These are phyloP conservation scores for Setipinna tenuifilis DNA, from an alignment of 2,797 vertebrate genomes.

Conservation along the genomic window DNA sequence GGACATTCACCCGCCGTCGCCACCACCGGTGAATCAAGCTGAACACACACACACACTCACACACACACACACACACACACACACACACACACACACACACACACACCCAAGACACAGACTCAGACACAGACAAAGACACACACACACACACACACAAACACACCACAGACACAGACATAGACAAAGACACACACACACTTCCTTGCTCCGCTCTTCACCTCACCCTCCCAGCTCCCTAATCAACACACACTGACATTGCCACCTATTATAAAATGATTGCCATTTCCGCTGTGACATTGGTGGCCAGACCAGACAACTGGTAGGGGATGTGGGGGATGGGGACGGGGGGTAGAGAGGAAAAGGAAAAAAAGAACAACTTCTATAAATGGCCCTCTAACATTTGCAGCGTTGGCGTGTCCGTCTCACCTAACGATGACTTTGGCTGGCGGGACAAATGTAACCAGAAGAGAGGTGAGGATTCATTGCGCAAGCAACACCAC, in stretches of 20 bases:
- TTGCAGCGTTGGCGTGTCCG: conserved; percentile 19
- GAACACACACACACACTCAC: not conserved
- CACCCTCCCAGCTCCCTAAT: conserved; percentile 2
- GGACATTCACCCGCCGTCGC: not conserved
- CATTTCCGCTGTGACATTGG: conserved; percentile 17
- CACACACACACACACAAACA: too few relatives aligned
- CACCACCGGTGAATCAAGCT: conserved; percentile 2
- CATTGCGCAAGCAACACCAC: conserved; percentile 16
- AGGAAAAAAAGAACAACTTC: conserved; percentile 23
- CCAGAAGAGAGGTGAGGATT: conserved; percentile 23
- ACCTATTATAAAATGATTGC: not conserved
- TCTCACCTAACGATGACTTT: conserved; percentile 25
- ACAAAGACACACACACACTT: not conserved
- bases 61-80: too few relatives aligned
- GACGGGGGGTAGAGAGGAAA: not conserved
- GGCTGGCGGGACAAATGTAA: conserved; percentile 17
- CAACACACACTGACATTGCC: not conserved
- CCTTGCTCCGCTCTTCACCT: not conserved
- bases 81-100: too few relatives aligned
- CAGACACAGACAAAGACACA: too few relatives aligned
- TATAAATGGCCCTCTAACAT: conserved; percentile 18
- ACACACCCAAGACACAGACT: too few relatives aligned
- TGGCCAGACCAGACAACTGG: not conserved
- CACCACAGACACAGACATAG: too few relatives aligned
- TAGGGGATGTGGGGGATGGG: too few relatives aligned